These are phyloP conservation scores for Matsumyia berberina DNA, from an alignment of 2,888 invertebrate species.

Conservation along the genomic window DNA sequence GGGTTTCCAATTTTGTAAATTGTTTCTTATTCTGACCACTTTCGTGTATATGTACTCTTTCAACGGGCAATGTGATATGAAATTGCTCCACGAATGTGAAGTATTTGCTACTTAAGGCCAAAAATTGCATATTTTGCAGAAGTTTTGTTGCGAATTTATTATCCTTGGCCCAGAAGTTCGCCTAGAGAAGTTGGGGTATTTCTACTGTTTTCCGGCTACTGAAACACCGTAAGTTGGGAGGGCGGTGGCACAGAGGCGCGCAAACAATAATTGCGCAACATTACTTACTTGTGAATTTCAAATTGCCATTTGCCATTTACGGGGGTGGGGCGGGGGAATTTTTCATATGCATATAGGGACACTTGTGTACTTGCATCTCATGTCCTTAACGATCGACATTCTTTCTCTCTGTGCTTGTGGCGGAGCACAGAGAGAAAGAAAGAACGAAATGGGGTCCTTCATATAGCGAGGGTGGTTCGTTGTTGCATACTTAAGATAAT, in stretches of 20 bases:
- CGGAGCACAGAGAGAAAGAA: not conserved
- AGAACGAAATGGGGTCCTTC: not conserved
- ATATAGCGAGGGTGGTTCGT: not conserved
- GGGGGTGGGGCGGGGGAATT: conserved; percentile 43
- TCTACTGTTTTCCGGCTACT: conserved; percentile 37
- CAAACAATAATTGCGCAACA: conserved; percentile 74
- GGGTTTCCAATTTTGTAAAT: conserved; percentile 69
- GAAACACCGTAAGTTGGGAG: not conserved
- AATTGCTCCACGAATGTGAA: conserved; percentile 70
- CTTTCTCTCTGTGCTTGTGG: not conserved
- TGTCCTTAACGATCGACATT: conserved; percentile 11
- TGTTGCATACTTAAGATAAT: conserved; percentile 61
- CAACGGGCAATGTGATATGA: conserved; percentile 65
- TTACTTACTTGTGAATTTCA: conserved; percentile 68
- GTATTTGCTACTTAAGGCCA: conserved; percentile 71
- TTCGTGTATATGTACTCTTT: conserved; percentile 38
- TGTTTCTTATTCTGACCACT: conserved; percentile 66
- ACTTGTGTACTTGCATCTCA: conserved; percentile 20
- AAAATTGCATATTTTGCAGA: conserved; percentile 64
- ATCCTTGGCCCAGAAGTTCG: conserved; percentile 68
- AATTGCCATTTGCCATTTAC: conserved; percentile 65
- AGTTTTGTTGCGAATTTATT: conserved; percentile 49
- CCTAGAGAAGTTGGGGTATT: conserved; percentile 21
- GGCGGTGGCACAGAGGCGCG: conserved; percentile 20
- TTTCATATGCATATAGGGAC: conserved; percentile 38